Evolutionary conservation across 2,113 vertebrate species (phyloP), one percentile per base, ranked within the genome.

Genomic region (Regulus satrapa): DNA sequence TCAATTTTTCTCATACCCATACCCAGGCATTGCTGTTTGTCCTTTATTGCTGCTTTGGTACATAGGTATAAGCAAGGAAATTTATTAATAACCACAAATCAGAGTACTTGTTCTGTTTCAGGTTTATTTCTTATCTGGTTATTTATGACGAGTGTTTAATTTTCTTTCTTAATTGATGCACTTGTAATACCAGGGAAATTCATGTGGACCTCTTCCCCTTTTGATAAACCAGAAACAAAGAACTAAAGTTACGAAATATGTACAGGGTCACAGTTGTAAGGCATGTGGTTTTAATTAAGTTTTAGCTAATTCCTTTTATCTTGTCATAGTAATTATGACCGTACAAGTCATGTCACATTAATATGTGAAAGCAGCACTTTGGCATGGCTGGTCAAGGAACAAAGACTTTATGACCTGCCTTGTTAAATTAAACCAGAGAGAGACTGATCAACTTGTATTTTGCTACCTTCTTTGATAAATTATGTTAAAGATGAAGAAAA

Each of bases 231-330:
- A 63, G 88, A 74, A 96, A 88, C 59, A 93, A 94, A 94, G 90
- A 97, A 93, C 75, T 85, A 88, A 96, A 91, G 88, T 92, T 93
- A 88, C 91, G 45, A 95, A 97, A 96, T 91, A 77, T 62, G 94
- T 85, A 73, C 59, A 80, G 59, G 80, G 87, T 95, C 94, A 92
- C 76, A 78, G 76, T 96, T 96, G 95, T 88, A 97, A 94, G 84
- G 82, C 96, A 88, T 87, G 41, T 93, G 95, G 68, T 88, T 97
- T 97, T 98, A 98, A 98, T 98, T 98, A 98, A 96, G 89, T 95
- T 98, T 98, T 97, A 97, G 97, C 96, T 96, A 97, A 98, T 98
- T 97, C 95, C 81, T 84, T 97, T 97, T 97, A 97, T 98, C 97
- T 97, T 96, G 95, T 97, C 96, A 95, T 77, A 90, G 94, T 95